Evolutionary conservation across 2,797 vertebrate genomes (phyloP).

Genomic region (Semotilus atromaculatus): DNA sequence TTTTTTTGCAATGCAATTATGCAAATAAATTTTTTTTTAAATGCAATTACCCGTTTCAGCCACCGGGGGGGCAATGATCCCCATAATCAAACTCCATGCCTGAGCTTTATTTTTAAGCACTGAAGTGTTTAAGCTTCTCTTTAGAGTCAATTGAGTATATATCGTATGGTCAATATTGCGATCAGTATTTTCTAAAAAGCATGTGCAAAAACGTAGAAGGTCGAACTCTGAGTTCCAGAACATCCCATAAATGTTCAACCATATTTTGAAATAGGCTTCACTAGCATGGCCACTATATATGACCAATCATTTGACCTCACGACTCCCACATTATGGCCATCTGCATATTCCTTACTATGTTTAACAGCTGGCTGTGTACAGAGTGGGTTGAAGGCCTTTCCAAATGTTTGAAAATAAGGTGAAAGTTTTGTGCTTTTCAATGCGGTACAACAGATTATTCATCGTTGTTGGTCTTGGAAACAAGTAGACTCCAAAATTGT

Average conservation of each 20-base stretch:
- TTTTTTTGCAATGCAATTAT: too few species aligned
- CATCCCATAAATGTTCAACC: not conserved
- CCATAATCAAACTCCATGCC: too few species aligned
- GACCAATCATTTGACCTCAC: not conserved
- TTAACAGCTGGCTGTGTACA: not conserved
- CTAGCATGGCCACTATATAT: not conserved
- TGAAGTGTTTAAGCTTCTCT: too few species aligned
- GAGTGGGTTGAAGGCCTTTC: not conserved
- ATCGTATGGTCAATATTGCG: too few species aligned
- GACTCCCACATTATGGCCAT: not conserved
- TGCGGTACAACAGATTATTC: not conserved
- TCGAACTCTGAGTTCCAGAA: not conserved
- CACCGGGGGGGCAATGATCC: too few species aligned
- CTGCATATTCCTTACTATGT: slow-evolving; percentile 3
- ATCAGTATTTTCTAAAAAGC: too few species aligned
- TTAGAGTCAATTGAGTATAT: too few species aligned
- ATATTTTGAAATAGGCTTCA: not conserved
- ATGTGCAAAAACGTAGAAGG: not conserved
- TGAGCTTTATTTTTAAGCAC: too few species aligned
- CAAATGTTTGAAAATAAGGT: slow-evolving; percentile 1
- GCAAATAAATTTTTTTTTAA: too few species aligned
- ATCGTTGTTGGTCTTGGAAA: not conserved
- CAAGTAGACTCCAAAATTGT: too few species aligned
- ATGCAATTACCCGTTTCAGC: too few species aligned
- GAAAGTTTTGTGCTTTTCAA: not conserved